Percentiles rank a stretch among this genome's conserved stretches.
phyloP scores from a whole-genome alignment of 2,113 vertebrate genomes.

The Desmodus rotundus region DNA sequence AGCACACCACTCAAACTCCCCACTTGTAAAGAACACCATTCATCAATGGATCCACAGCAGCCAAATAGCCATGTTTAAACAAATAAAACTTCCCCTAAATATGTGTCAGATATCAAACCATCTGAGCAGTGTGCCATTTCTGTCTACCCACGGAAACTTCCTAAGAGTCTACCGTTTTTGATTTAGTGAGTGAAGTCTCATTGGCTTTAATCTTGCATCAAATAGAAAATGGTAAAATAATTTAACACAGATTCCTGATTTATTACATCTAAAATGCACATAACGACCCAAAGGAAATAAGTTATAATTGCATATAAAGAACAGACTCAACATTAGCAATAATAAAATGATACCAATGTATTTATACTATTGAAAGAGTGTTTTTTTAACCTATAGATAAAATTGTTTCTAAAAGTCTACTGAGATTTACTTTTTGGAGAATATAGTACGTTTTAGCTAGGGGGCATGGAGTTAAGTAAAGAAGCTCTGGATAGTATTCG shows the following conservation, averaged over 20 bases:
- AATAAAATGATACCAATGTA: neutral
- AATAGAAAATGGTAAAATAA: neutral
- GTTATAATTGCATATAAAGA: neutral
- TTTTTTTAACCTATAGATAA: neutral
- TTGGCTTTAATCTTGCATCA: neutral
- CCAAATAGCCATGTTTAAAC: neutral
- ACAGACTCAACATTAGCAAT: neutral
- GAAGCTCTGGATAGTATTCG: neutral
- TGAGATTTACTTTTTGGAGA: neutral
- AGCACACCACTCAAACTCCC: conserved; percentile 33
- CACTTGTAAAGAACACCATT: neutral
- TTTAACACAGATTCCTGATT: neutral
- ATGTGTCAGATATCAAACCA: neutral
- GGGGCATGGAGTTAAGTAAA: neutral
- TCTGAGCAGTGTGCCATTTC: neutral
- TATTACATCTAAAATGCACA: neutral
- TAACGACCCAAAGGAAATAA: neutral
- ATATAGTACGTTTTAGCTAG: neutral
- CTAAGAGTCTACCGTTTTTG: neutral
- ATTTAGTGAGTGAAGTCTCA: neutral
- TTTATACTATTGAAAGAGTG: neutral
- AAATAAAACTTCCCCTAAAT: neutral
- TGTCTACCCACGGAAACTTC: neutral
- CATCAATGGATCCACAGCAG: neutral
- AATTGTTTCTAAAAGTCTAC: neutral